Percentiles rank a stretch among this genome's conserved stretches.
Evolutionary conservation across 2,797 vertebrate species (phyloP).

Genomic region (Lepidocolaptes lacrymiger): DNA sequence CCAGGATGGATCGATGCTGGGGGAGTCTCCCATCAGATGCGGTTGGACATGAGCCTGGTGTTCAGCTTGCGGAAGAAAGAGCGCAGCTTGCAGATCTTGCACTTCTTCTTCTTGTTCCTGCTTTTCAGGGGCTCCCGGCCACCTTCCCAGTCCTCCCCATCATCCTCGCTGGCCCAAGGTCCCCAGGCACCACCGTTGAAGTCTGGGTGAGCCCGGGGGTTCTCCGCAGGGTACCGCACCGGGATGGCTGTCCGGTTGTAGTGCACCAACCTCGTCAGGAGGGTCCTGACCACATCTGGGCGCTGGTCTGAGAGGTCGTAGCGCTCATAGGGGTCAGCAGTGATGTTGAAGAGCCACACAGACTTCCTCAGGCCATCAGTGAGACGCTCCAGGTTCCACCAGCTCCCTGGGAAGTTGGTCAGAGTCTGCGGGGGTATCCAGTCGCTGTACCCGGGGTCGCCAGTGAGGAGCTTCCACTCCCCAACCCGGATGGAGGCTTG

Average conservation of each 20-base stretch:
- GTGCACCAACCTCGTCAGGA: constrained; percentile 87
- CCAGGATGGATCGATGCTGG: not conserved
- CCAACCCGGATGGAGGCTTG: constrained; percentile 93
- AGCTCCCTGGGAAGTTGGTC: constrained; percentile 88
- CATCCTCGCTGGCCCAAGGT: constrained; percentile 91
- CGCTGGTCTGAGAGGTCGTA: constrained; percentile 86
- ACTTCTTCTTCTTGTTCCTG: constrained; percentile 87
- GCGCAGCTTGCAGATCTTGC: constrained; percentile 89
- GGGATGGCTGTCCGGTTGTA: constrained; percentile 94
- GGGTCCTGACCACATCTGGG: constrained; percentile 88
- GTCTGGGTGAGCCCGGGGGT: constrained; percentile 89
- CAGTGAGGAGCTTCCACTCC: constrained; percentile 96
- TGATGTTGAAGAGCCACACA: constrained; percentile 96
- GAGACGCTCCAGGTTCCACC: constrained; percentile 96
- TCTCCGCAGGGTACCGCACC: constrained; percentile 92
- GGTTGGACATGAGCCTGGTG: constrained; percentile 92
- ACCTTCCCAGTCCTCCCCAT: constrained; percentile 80
- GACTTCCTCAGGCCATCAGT: constrained; percentile 81
- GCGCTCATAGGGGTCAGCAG: constrained; percentile 90
- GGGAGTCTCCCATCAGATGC: constrained; percentile 79
- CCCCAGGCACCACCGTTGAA: constrained; percentile 95
- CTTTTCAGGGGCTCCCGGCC: constrained; percentile 68
- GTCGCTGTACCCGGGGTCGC: constrained; percentile 94
- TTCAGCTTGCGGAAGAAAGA: constrained; percentile 94
- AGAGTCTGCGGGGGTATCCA: constrained; percentile 94